phyloP scores from a whole-genome alignment of 2,113 vertebrate species.

The Anoura caudifer region DNA sequence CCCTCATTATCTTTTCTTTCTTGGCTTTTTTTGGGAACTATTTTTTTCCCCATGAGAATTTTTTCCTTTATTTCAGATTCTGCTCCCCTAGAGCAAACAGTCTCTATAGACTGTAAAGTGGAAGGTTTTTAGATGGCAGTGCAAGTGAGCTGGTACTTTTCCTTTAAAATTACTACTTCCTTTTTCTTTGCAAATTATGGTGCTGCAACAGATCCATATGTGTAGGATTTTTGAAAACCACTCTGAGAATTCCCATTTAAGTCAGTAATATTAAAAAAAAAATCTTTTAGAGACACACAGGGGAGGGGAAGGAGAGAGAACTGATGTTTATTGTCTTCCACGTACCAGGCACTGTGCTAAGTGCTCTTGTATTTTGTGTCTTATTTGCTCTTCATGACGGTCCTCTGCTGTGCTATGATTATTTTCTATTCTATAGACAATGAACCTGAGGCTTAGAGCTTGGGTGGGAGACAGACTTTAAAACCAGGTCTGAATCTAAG shows the following conservation, averaged over 20 bases:
- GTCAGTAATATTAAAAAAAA: conserved; percentile 22
- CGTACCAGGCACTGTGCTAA: background rate
- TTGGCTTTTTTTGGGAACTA: conserved; percentile 20
- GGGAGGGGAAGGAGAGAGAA: background rate
- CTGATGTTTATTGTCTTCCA: background rate
- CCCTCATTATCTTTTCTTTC: conserved; percentile 61
- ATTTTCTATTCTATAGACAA: background rate
- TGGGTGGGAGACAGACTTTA: background rate
- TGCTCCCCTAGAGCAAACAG: conserved; percentile 42
- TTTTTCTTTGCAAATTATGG: conserved; percentile 73
- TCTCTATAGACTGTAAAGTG: conserved; percentile 9
- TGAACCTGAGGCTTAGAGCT: background rate
- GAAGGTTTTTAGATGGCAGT: conserved; percentile 57
- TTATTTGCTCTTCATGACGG: background rate
- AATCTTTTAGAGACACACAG: background rate
- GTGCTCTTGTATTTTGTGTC: background rate
- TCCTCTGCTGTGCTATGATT: background rate
- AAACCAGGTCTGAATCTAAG: background rate
- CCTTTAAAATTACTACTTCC: conserved; percentile 70
- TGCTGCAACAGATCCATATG: conserved; percentile 66
- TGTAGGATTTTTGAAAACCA: conserved; percentile 45
- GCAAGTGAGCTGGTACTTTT: conserved; percentile 48
- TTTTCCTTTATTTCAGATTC: conserved; percentile 8
- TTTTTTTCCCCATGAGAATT: conserved; percentile 64
- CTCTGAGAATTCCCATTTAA: conserved; percentile 35